Evolutionary conservation across 2,797 vertebrate genomes (phyloP).

Genomic region (Semaprochilodus insignis): DNA sequence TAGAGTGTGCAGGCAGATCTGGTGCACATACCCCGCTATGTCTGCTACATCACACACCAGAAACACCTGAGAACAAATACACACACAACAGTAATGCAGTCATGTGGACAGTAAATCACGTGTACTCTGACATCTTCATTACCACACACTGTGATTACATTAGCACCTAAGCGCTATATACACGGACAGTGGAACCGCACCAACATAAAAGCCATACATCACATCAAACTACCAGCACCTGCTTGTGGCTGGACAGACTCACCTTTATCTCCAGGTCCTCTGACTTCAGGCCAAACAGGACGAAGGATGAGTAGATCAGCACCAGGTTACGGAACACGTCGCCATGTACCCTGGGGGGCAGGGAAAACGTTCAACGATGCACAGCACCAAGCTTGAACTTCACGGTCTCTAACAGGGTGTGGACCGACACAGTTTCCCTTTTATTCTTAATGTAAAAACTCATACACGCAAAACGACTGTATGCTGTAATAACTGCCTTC

Average conservation of each 20-base stretch:
- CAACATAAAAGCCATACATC: no score
- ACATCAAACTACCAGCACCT: neutral
- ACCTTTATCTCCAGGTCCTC: constrained; percentile 93
- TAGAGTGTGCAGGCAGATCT: constrained; percentile 85
- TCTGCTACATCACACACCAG: constrained; percentile 81
- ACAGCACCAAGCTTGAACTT: neutral
- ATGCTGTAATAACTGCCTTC: no score
- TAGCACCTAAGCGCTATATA: neutral
- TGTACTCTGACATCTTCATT: no score
- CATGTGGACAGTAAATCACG: no score
- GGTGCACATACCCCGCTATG: constrained; percentile 81
- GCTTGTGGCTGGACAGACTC: constrained; percentile 28
- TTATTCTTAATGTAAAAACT: no score
- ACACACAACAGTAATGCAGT: neutral
- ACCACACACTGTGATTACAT: no score
- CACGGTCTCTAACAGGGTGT: neutral
- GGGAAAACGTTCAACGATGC: neutral
- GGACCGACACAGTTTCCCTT: no score
- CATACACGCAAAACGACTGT: no score
- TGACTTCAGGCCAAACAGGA: constrained; percentile 81
- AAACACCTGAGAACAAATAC: constrained; percentile 78
- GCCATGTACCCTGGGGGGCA: constrained; percentile 76
- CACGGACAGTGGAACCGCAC: neutral
- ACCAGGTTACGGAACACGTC: constrained; percentile 83
- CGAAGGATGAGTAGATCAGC: constrained; percentile 86